A percentile compares a stretch with the other conserved stretches of the same genome.
phyloP scores from a whole-genome alignment of 2,888 invertebrate species.

The Odontomyia ornata region DNA sequence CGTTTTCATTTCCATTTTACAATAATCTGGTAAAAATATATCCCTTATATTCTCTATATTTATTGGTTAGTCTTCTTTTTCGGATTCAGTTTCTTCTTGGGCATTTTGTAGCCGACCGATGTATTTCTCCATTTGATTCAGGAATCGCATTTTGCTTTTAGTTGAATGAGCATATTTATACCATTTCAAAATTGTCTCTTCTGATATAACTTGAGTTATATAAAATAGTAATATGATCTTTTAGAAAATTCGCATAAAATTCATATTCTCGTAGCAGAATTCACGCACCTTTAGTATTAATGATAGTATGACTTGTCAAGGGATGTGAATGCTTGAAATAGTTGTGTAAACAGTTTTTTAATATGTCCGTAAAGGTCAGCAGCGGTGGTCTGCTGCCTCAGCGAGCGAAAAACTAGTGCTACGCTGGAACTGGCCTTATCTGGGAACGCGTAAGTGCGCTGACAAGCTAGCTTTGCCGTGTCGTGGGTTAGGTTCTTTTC shows the following conservation, averaged over 20 bases:
- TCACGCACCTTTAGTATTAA: slow-evolving; percentile 94
- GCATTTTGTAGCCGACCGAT: slow-evolving; percentile 97
- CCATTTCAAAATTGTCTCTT: slow-evolving; percentile 96
- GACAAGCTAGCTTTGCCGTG: too few relatives aligned
- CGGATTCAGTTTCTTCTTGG: slow-evolving; percentile 75
- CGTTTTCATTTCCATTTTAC: slow-evolving; percentile 9
- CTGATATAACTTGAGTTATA: slow-evolving; percentile 91
- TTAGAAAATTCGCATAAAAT: slow-evolving; percentile 98
- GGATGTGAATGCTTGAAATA: slow-evolving; percentile 88
- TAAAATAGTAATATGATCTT: slow-evolving; percentile 96
- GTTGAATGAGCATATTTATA: slow-evolving; percentile 91
- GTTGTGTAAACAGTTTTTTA: slow-evolving; percentile 85
- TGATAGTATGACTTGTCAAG: slow-evolving; percentile 87
- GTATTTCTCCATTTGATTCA: slow-evolving; percentile 98
- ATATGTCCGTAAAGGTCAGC: too few relatives aligned
- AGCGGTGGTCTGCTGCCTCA: too few relatives aligned
- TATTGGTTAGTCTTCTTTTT: slow-evolving; percentile 59
- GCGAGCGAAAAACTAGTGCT: too few relatives aligned
- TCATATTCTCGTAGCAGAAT: slow-evolving; percentile 99
- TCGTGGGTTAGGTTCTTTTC: too few relatives aligned
- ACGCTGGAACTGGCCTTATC: too few relatives aligned
- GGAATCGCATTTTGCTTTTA: slow-evolving; percentile 97
- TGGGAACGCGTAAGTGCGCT: too few relatives aligned
- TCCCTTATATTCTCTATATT: not conserved
- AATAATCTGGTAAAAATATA: slow-evolving; percentile 34